phyloP scores from a whole-genome alignment of 2,113 vertebrate species.

The Dicerorhinus sumatrensis region DNA sequence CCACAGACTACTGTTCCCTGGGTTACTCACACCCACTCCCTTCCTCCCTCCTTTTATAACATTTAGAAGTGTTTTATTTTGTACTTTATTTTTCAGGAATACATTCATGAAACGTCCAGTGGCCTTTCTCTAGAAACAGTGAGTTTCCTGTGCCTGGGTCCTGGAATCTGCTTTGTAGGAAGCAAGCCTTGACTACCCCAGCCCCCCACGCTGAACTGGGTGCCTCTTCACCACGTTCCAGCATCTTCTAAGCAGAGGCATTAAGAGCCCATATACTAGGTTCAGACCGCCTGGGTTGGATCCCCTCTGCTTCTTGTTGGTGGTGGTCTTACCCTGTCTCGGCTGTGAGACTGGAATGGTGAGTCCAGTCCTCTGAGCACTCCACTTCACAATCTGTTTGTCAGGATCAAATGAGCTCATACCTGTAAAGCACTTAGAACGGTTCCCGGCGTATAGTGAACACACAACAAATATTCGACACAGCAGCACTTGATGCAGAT shows the following conservation, averaged over 20 bases:
- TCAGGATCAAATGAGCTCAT: background rate
- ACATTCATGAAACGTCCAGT: background rate
- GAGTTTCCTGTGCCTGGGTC: background rate
- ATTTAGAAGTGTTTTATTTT: background rate
- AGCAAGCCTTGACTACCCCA: no score
- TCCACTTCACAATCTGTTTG: background rate
- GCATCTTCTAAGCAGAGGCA: background rate
- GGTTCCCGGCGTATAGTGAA: background rate
- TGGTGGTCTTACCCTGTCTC: background rate
- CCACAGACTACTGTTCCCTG: background rate
- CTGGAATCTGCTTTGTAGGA: background rate
- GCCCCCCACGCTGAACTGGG: background rate
- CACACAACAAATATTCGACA: background rate
- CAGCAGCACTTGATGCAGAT: no score
- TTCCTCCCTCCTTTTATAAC: constrained; percentile 19
- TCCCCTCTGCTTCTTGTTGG: background rate
- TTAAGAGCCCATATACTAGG: background rate
- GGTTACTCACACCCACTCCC: background rate
- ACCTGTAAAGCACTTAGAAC: accelerated
- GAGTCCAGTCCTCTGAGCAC: accelerated
- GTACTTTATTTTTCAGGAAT: background rate
- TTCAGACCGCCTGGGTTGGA: background rate
- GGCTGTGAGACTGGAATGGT: accelerated
- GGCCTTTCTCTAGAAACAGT: background rate
- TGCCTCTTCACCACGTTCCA: background rate